These are phyloP conservation scores for Oreochromis niloticus DNA, from an alignment of 2,113 vertebrate genomes.

Conservation along the genomic window DNA sequence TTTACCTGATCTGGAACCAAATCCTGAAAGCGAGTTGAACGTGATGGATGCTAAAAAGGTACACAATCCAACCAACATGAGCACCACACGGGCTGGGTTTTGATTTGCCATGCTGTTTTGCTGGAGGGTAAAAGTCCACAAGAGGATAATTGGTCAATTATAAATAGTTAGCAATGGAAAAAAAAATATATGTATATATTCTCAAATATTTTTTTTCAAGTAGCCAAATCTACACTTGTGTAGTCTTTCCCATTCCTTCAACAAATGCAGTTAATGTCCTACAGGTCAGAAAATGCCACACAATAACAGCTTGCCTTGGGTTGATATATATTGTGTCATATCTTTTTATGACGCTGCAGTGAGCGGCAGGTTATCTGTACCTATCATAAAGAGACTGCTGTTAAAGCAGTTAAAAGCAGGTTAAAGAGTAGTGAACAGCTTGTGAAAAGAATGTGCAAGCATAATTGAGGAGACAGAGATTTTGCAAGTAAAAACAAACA, in stretches of 20 bases:
- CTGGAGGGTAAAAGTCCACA: neutral
- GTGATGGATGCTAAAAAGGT: conserved; percentile 17
- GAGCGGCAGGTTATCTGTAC: neutral
- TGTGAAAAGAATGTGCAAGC: neutral
- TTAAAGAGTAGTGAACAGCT: neutral
- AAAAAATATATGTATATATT: neutral
- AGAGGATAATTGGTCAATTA: neutral
- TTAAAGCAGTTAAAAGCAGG: neutral
- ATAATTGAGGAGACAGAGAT: neutral
- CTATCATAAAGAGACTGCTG: conserved; percentile 37
- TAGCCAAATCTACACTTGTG: neutral
- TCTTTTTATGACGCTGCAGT: conserved; percentile 29
- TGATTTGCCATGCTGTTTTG: conserved; percentile 12
- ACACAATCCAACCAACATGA: conserved; percentile 44
- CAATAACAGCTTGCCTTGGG: neutral
- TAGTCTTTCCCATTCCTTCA: neutral
- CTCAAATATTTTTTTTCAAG: neutral
- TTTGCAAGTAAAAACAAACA: neutral
- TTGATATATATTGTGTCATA: neutral
- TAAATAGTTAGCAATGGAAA: neutral
- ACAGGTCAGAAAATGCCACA: neutral
- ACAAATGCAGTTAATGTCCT: neutral
- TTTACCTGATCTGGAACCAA: conserved; percentile 45
- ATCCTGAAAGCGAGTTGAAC: conserved; percentile 40
- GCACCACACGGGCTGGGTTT: neutral